Evolutionary conservation across 2,888 invertebrate genomes (phyloP), one percentile per base, ranked within the genome.

Genomic region (Hyalella azteca): DNA sequence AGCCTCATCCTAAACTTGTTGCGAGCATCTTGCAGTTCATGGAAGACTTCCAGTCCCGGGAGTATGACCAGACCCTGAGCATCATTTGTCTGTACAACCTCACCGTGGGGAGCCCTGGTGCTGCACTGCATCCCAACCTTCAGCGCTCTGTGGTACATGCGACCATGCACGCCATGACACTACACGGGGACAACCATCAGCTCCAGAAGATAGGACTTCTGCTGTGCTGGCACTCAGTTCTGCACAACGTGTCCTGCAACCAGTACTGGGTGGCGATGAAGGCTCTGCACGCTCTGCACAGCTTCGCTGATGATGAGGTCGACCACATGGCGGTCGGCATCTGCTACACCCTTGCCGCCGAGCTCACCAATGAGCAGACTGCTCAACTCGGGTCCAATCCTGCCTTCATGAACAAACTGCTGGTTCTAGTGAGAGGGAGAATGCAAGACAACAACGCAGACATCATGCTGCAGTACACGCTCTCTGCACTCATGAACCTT

Each of bases 281-380:
- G 78, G 93, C 93, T 29, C 89, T 93, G 89, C 92, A 93, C 85
- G 92, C 92, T 85, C 89, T 93, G 80, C 92, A 92, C 86, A 88
- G 90, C 15, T 93, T 92, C 86, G 91, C 92, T 75, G 93, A 93
- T 86, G 88, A 90, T 4, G 91, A 92, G 75, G 92, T 93, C 91
- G 92, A 92, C 86, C 89, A 93, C 79, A 93, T 93, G 93, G 92
- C 92, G 32, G 93, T 93, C n/a, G 93, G 93, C 0, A 93, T 93
- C 82, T 93, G 93, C 86, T 93, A 93, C 81, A 93, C 93, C 84
- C 88, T 93, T 40, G 92, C 83, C 22, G 83, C 83, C 26, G 81
- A 83, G 73, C 81, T 83, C 22, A 81, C 83, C n/a, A 83, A 79
- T 5, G 77, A 81, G 7, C 83, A 83, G 76, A 83, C 83, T 49